These are phyloP conservation scores for Rissa tridactyla DNA, from an alignment of 2,113 vertebrate species.

Conservation along the genomic window DNA sequence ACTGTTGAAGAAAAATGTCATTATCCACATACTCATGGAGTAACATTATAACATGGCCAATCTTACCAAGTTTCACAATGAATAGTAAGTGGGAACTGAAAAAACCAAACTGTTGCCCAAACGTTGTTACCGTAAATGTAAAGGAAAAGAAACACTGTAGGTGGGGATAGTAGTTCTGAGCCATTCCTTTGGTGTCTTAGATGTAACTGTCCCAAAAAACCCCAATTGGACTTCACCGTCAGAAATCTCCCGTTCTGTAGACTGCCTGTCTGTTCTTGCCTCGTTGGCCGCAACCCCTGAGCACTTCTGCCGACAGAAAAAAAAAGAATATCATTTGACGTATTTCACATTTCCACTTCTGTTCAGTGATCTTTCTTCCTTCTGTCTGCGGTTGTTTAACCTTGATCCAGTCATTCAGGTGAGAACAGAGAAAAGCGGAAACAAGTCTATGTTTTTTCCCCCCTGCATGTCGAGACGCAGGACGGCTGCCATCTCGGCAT, in stretches of 20 bases:
- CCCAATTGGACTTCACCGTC: constrained; percentile 30
- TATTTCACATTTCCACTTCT: constrained; percentile 48
- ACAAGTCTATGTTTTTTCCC: background rate
- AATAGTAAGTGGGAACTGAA: constrained; percentile 74
- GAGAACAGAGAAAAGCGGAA: constrained; percentile 31
- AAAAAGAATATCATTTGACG: background rate
- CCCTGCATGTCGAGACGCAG: fast-evolving
- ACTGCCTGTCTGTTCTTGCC: background rate
- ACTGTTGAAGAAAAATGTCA: constrained; percentile 1
- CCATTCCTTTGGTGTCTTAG: constrained; percentile 53
- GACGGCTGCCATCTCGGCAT: background rate
- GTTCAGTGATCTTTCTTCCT: constrained; percentile 22
- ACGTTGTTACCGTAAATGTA: constrained; percentile 79
- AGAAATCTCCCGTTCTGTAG: constrained; percentile 18
- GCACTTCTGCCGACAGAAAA: background rate
- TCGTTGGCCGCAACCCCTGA: background rate
- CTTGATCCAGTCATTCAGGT: constrained; percentile 37
- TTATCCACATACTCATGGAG: constrained; percentile 49
- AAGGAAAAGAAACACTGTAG: constrained; percentile 81
- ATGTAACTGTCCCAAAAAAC: constrained; percentile 40
- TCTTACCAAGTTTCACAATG: constrained; percentile 74
- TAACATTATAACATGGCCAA: constrained; percentile 40
- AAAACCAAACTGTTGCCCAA: constrained; percentile 60
- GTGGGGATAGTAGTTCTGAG: constrained; percentile 77
- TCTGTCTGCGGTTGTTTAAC: constrained; percentile 32